Conservation (phyloP, 1,140 invertebrate genomes). For the Pogonognathellus flavescens region DNA sequence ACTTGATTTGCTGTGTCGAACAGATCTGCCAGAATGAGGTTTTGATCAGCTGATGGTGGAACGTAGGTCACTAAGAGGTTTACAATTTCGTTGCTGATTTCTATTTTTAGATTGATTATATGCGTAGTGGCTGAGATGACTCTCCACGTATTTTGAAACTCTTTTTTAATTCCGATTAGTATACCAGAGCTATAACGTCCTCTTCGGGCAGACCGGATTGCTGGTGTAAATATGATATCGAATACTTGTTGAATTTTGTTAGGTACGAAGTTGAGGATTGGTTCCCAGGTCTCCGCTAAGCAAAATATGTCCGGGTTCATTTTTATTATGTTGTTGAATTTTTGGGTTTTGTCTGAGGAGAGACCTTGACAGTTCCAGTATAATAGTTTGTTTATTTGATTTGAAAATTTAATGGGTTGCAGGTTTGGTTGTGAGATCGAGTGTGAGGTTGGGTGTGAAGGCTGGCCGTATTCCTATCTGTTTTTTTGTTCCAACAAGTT, state of each 20-base stretch:
- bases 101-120: not conserved
- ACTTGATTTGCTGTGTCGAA: too few species aligned
- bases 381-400: not conserved
- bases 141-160: not conserved
- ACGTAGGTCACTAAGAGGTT: too few species aligned
- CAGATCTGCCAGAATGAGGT: too few species aligned
- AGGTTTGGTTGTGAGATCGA: not conserved
- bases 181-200: not conserved
- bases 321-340: slow-evolving; percentile 15
- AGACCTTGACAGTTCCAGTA: not conserved
- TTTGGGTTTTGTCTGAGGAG: not conserved
- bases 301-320: not conserved
- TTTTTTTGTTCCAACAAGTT: not conserved
- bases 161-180: not conserved
- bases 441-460: not conserved
- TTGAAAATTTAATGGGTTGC: not conserved
- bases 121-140: not conserved
- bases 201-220: not conserved
- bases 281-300: not conserved
- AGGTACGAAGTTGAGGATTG: not conserved
- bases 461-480: not conserved
- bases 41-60: too few species aligned
- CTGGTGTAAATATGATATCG: not conserved
- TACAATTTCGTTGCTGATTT: too few species aligned
- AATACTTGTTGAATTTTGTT: not conserved